phyloP scores from a whole-genome alignment of 2,888 invertebrate genomes.

The Piscicola geometra region DNA sequence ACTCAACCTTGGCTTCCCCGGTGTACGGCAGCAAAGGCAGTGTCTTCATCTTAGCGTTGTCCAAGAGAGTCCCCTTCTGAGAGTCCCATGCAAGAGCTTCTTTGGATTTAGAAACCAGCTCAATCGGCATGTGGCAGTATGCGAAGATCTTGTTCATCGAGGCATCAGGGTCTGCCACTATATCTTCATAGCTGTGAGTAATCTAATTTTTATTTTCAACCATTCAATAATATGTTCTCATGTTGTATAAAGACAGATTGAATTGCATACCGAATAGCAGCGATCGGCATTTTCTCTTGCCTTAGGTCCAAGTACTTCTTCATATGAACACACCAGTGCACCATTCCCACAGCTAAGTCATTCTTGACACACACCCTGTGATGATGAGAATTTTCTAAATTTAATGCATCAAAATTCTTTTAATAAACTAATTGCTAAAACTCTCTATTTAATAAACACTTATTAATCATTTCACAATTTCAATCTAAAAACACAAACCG shows the following conservation, averaged over 20 bases:
- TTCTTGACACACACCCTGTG: constrained; percentile 21
- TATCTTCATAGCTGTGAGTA: constrained; percentile 35
- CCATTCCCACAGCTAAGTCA: constrained; percentile 27
- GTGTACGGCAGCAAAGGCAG: constrained; percentile 3
- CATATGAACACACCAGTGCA: constrained; percentile 28
- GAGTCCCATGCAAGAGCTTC: constrained; percentile 36
- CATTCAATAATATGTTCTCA: no score
- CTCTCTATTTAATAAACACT: constrained; percentile 2
- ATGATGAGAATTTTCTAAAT: background rate
- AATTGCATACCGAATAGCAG: no score
- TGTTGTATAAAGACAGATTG: no score
- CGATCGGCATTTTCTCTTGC: constrained; percentile 24
- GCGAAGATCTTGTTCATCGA: constrained; percentile 32
- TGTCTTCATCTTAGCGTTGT: constrained; percentile 11
- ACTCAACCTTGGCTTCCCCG: constrained; percentile 25
- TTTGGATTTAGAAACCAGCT: constrained; percentile 17
- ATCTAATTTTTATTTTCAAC: no score
- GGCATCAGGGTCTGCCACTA: constrained; percentile 16
- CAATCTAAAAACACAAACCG: constrained; percentile 21
- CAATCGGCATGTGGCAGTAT: constrained; percentile 33
- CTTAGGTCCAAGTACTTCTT: constrained; percentile 30
- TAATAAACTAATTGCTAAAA: background rate
- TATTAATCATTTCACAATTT: background rate
- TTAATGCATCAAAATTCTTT: background rate
- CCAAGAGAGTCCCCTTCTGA: constrained; percentile 32